Percentiles rank a stretch among this genome's conserved stretches.
Conservation (phyloP, 2,888 invertebrate species). For the Eustalomyia histrio region DNA sequence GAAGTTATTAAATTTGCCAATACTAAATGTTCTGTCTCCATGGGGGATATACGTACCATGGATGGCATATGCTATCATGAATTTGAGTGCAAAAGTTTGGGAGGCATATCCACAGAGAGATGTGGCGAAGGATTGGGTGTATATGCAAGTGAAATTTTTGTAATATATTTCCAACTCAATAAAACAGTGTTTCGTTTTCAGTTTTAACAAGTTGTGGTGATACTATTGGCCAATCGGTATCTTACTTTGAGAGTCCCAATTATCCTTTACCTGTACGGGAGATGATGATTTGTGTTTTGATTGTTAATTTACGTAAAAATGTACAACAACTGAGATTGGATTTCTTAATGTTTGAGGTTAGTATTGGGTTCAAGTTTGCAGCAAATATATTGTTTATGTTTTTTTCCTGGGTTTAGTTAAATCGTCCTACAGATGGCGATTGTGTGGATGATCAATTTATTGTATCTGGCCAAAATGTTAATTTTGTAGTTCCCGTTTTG, state of each 20-base stretch:
- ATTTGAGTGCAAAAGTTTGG: constrained; percentile 83
- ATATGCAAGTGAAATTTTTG: constrained; percentile 82
- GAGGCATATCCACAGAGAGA: constrained; percentile 83
- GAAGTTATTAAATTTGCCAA: constrained; percentile 86
- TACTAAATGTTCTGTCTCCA: constrained; percentile 80
- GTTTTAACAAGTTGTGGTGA: constrained; percentile 85
- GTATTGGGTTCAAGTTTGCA: constrained; percentile 47
- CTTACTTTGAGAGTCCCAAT: constrained; percentile 87
- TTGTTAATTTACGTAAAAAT: constrained; percentile 82
- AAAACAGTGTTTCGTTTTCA: constrained; percentile 72
- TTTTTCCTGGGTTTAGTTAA: constrained; percentile 80
- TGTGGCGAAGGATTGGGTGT: constrained; percentile 87
- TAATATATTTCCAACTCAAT: background rate
- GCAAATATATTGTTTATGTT: background rate
- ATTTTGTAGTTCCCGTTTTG: constrained; percentile 84
- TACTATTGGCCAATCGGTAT: constrained; percentile 82
- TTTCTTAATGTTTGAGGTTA: constrained; percentile 85
- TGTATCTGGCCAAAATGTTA: constrained; percentile 85
- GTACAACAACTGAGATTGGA: constrained; percentile 86
- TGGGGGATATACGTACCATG: constrained; percentile 80
- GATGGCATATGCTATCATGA: constrained; percentile 87
- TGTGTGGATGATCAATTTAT: constrained; percentile 86
- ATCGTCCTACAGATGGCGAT: constrained; percentile 84
- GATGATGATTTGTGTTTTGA: constrained; percentile 84
- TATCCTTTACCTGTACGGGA: constrained; percentile 83